Evolutionary conservation across 1,140 invertebrate genomes (phyloP).

Genomic region (Drosophila bifasciata): DNA sequence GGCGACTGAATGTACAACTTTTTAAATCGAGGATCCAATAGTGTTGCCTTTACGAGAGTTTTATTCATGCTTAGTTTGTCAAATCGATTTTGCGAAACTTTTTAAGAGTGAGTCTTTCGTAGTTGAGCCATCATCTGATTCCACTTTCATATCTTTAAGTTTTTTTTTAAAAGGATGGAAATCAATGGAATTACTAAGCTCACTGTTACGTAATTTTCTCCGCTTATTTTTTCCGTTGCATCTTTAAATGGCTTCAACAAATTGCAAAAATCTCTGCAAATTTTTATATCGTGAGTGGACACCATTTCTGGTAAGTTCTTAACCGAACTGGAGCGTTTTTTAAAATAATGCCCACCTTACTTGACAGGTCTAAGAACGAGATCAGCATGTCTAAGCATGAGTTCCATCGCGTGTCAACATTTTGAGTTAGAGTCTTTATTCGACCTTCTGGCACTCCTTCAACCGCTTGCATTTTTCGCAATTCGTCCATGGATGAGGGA

Average conservation of each 20-base stretch:
- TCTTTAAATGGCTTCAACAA: conserved; percentile 21
- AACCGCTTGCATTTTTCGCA: too few species aligned
- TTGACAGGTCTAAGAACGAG: too few species aligned
- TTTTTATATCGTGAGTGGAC: not conserved
- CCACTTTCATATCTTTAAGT: conserved; percentile 6
- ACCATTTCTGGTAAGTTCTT: too few species aligned
- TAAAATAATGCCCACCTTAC: too few species aligned
- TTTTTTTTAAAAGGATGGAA: conserved; percentile 4
- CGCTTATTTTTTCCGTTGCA: conserved; percentile 31
- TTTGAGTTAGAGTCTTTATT: too few species aligned
- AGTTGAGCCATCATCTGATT: conserved; percentile 13
- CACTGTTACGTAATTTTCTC: conserved; percentile 20
- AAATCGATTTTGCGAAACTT: conserved; percentile 15
- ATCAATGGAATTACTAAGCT: conserved; percentile 3
- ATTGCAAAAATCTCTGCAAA: conserved; percentile 19
- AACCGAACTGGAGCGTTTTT: too few species aligned
- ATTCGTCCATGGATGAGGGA: too few species aligned
- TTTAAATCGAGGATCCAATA: conserved; percentile 17
- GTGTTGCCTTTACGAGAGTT: conserved; percentile 16
- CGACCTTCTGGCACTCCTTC: too few species aligned
- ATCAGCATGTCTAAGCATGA: too few species aligned
- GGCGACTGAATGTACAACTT: conserved; percentile 7
- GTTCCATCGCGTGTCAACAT: too few species aligned
- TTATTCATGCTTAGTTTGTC: conserved; percentile 17
- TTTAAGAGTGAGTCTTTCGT: conserved; percentile 5